These are phyloP conservation scores for Stenotaenia linearis DNA, from an alignment of 2,888 invertebrate genomes.

Conservation along the genomic window DNA sequence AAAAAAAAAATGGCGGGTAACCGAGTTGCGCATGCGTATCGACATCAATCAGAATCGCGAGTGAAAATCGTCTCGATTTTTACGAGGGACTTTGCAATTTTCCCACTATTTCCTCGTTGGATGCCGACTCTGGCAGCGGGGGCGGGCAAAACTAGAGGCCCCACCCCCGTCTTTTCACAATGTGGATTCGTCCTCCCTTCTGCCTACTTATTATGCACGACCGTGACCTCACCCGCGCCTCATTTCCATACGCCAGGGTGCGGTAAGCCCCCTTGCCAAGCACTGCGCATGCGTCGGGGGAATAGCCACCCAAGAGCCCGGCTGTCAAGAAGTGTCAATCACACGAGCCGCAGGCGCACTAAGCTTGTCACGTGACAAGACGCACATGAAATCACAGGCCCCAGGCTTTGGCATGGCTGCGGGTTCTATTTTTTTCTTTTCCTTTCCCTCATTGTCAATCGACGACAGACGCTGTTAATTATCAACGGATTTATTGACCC, in stretches of 20 bases:
- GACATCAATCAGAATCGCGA: neutral
- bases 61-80: neutral
- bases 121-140: neutral
- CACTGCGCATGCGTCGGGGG: slow-evolving; percentile 24
- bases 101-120: neutral
- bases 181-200: slow-evolving; percentile 15
- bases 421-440: neutral
- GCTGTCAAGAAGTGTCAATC: slow-evolving; percentile 29
- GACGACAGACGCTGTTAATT: slow-evolving; percentile 13
- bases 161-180: neutral
- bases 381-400: slow-evolving; percentile 22
- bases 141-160: neutral
- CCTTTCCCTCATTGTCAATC: neutral
- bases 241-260: slow-evolving; percentile 30
- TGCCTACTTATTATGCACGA: slow-evolving; percentile 30
- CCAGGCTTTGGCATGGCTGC: slow-evolving; percentile 17
- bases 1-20: too few relatives aligned
- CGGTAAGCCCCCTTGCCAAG: slow-evolving; percentile 21
- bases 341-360: slow-evolving; percentile 27
- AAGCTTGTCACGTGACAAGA: slow-evolving; percentile 26
- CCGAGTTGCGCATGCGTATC: too few relatives aligned
- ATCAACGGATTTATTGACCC: neutral
- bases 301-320: slow-evolving; percentile 30
- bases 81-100: neutral
- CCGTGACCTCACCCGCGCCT: slow-evolving; percentile 28